phyloP scores from a whole-genome alignment of 2,113 vertebrate species.

The Leucosticte australis region DNA sequence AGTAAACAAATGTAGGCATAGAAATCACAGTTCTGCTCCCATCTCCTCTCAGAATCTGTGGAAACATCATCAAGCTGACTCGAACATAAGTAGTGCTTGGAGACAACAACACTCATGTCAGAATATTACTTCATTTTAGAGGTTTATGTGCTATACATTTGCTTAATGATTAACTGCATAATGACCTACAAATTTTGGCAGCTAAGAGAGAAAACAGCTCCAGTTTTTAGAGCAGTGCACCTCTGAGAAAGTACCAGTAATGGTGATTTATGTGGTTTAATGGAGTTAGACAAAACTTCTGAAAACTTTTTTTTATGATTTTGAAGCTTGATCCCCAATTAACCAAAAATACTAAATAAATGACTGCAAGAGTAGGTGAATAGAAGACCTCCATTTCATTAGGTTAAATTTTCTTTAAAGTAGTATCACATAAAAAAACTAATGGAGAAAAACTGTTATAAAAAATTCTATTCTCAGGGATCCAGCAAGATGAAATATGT shows the following conservation, averaged over 20 bases:
- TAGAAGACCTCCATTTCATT: background rate
- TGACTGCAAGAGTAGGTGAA: background rate
- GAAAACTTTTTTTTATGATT: background rate
- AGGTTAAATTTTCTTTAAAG: background rate
- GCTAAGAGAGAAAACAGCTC: background rate
- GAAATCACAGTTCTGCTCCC: background rate
- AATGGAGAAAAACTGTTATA: background rate
- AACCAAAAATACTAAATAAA: background rate
- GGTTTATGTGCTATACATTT: background rate
- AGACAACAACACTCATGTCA: background rate
- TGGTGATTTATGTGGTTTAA: background rate
- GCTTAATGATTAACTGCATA: background rate
- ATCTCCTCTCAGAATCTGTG: background rate
- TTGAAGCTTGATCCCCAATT: background rate
- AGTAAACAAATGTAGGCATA: background rate
- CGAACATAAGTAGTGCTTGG: background rate
- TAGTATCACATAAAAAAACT: background rate
- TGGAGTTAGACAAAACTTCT: background rate
- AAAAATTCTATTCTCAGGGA: background rate
- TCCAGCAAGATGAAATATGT: background rate
- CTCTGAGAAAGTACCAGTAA: background rate
- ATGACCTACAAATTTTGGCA: background rate
- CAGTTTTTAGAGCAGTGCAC: background rate
- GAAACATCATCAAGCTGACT: background rate
- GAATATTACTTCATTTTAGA: background rate